Evolutionary conservation across 1,140 invertebrate genomes (phyloP), one percentile per base, ranked within the genome.

Genomic region (Leptonema lineaticorne): DNA sequence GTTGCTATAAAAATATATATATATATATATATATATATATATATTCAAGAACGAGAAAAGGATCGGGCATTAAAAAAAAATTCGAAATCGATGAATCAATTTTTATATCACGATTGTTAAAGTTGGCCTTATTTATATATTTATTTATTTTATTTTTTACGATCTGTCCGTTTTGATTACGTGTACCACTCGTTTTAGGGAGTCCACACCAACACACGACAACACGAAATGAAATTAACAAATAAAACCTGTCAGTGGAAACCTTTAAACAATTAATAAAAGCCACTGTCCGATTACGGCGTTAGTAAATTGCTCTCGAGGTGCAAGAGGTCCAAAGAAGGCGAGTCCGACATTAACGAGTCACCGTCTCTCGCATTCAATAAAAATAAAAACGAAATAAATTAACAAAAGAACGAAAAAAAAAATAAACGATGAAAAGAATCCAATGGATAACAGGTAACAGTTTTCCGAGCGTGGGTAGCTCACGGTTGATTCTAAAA

Each of bases 201-300:
- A 24, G 24, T 53, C 22, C 20, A 27, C 48, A 22, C 20, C 16
- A 22, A 53, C 20, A 9, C 9, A 6, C 11, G 18, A 20, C 16
- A 2, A 22, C 48, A 20, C n/a, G 4, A 22, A 20, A 53, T 9
- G 24, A 16, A 62, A 45, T 62, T 45, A 62, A 62, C 59, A 62
- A 64, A 48, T 64, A 50, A 28, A 50, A 64, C 1, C 45, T 29
- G 41, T 64, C 62, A 64, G 20, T 16, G 62, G 62, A 18, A 30
- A 27, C 46, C 33, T 28, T 64, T 41, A 41, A 64, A 64, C 62
- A 64, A 64, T 64, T 64, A 64, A 64, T 64, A 64, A 33, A 50
- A 62, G 59, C 29, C 57, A 62, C 30, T 33, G 37, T 27, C 30
- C 59, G 59, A 62, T 62, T 33, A 33, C 59, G 20, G 50, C 7